Percentiles rank a stretch among this genome's conserved stretches.
Evolutionary conservation across 2,888 invertebrate genomes (phyloP).

Genomic region (Allolobophora icterica): DNA sequence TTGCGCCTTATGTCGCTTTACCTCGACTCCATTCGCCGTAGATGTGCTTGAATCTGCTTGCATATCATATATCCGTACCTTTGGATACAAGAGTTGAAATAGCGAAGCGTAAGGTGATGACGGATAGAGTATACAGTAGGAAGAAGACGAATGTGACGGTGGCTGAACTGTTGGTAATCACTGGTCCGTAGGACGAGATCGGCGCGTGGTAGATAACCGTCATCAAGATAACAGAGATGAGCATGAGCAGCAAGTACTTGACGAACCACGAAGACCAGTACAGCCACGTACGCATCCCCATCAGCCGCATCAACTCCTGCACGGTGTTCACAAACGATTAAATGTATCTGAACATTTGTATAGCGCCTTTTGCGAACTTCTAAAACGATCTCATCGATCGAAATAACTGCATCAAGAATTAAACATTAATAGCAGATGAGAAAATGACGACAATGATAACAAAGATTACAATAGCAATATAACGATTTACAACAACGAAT

Average conservation of each 20-base stretch:
- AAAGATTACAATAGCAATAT: too few relatives aligned
- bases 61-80: constrained; percentile 68
- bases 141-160: constrained; percentile 75
- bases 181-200: constrained; percentile 61
- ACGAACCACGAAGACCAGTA: constrained; percentile 85
- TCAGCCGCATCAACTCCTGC: constrained; percentile 86
- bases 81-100: constrained; percentile 79
- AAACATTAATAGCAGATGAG: too few relatives aligned
- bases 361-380: too few relatives aligned
- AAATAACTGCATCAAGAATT: too few relatives aligned
- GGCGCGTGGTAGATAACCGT: constrained; percentile 58
- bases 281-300: constrained; percentile 81
- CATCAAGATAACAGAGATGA: constrained; percentile 69
- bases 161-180: constrained; percentile 70
- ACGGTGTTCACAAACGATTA: too few relatives aligned
- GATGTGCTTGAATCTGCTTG: too few relatives aligned
- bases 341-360: too few relatives aligned
- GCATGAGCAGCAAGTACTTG: constrained; percentile 75
- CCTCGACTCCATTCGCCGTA: too few relatives aligned
- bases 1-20: too few relatives aligned
- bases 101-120: constrained; percentile 79
- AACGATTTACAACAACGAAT: too few relatives aligned
- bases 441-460: too few relatives aligned
- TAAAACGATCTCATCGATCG: too few relatives aligned
- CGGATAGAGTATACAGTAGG: constrained; percentile 74